Conservation (phyloP, 2,888 invertebrate species). For the Rosalia funebris region DNA sequence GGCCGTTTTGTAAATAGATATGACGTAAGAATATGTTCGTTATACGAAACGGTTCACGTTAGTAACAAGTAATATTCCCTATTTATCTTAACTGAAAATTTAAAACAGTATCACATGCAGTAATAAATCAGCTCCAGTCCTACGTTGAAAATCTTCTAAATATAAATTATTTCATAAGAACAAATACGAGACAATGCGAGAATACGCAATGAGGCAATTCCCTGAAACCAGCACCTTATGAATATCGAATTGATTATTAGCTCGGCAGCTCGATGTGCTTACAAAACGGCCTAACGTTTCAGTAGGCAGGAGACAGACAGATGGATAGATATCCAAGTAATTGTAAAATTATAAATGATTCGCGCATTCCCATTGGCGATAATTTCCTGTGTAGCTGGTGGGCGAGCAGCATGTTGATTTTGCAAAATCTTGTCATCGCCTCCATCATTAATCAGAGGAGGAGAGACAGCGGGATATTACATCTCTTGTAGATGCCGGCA, state of each 20-base stretch:
- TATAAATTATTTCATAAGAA: slow-evolving; percentile 21
- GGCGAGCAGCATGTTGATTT: slow-evolving; percentile 52
- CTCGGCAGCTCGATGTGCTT: slow-evolving; percentile 19
- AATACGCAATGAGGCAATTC: slow-evolving; percentile 21
- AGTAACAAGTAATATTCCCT: too few species aligned
- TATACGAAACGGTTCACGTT: too few species aligned
- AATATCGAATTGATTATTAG: slow-evolving; percentile 25
- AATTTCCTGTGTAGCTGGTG: slow-evolving; percentile 54
- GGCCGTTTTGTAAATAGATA: too few species aligned
- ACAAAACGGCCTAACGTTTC: slow-evolving; percentile 22
- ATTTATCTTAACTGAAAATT: too few species aligned
- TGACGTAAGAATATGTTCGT: too few species aligned
- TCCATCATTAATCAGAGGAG: slow-evolving; percentile 61
- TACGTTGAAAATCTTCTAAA: neutral
- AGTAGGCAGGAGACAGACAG: slow-evolving; percentile 29
- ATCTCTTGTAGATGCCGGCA: slow-evolving; percentile 61
- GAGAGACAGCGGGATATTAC: slow-evolving; percentile 63
- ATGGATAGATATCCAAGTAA: slow-evolving; percentile 38
- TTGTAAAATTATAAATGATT: slow-evolving; percentile 51
- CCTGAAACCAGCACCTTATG: slow-evolving; percentile 23
- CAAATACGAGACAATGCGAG: slow-evolving; percentile 1
- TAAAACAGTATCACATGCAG: neutral
- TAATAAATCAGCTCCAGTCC: neutral
- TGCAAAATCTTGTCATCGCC: slow-evolving; percentile 55
- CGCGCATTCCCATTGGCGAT: slow-evolving; percentile 53